phyloP scores from a whole-genome alignment of 2,797 vertebrate species.

The Atherinosoma microstoma region DNA sequence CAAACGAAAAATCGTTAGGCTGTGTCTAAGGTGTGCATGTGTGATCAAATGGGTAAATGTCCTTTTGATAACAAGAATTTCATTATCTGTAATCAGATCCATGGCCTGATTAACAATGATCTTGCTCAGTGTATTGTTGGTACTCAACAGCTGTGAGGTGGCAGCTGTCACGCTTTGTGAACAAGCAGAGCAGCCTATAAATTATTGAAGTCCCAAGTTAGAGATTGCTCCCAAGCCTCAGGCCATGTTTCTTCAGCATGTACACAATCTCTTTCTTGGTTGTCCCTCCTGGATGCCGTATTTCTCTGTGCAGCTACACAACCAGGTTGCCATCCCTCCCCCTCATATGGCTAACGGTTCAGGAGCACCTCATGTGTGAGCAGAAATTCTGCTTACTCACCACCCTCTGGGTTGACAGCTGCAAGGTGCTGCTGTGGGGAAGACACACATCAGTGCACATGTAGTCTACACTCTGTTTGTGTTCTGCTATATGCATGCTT shows the following conservation, averaged over 20 bases:
- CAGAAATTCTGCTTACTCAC: conserved; percentile 82
- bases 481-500: conserved; percentile 7
- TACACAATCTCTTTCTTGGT: conserved; percentile 35
- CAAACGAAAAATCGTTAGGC: conserved; percentile 1
- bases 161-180: conserved; percentile 52
- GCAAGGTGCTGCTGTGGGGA: conserved; percentile 63
- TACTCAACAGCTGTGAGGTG: conserved; percentile 50
- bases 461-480: conserved; percentile 18
- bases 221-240: conserved; percentile 49
- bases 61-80: conserved; percentile 3
- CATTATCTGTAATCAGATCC: conserved; percentile 7
- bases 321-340: conserved; percentile 47
- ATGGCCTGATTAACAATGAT: conserved; percentile 4
- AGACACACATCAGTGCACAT: conserved; percentile 32
- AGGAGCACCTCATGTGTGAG: conserved; percentile 49
- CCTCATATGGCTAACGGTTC: conserved; percentile 44
- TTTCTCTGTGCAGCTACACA: conserved; percentile 39
- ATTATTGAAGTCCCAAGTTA: conserved; percentile 69
- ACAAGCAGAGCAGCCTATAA: conserved; percentile 47
- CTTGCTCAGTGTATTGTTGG: conserved; percentile 33
- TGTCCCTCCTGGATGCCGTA: conserved; percentile 24
- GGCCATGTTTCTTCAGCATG: conserved; percentile 28
- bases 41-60: conserved; percentile 3
- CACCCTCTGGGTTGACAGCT: conserved; percentile 72
- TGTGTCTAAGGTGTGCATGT: conserved; percentile 2